Evolutionary conservation across 2,797 vertebrate genomes (phyloP), one percentile per base, ranked within the genome.

Genomic region (Pseudomugil tenellus): DNA sequence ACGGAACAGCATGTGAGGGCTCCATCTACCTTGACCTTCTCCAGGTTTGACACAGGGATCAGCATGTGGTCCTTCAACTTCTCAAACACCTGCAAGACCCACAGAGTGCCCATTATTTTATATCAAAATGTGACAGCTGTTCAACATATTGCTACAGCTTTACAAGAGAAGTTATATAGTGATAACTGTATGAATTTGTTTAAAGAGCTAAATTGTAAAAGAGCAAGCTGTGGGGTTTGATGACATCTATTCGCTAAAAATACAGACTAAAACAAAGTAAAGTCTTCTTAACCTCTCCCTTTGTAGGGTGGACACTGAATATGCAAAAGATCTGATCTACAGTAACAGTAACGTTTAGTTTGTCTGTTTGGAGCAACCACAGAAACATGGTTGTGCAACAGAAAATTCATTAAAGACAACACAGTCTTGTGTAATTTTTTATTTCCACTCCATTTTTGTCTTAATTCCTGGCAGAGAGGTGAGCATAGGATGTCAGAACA

Each of bases 1-100:
- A 99, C 84, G 0, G 95, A 96, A 87, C 93, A 95, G 92, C 98
- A 99, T 61, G 97, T 98, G 70, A 98, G 95, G 32, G 88, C 34
- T 32, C 98, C 98, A 0, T 99, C 96, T 85, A 98, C 94, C 91
- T 98, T 99, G 67, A 76, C 84, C 85, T 94, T 93, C 92, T 99
- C 96, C 56, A 78, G 76, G 81, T 92, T 94, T 84, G 93, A 91
- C 83, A 96, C 91, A 0, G 98, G 97, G 73, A 99, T 97, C 92
- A 99, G 93, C 93, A 95, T 95, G 92, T 98, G 85, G 89, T 99
- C 96, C 93, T 97, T 98, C 90, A 99, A 91, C 85, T 96, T 98
- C 92, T 98, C 96, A 76, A 96, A 98, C 55, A 98, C 95, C 98
- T 99, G 85, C 46, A 25, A 55, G 57, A 67, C 29, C 70, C 11